Percentiles rank a stretch among this genome's conserved stretches.
Evolutionary conservation across 2,113 vertebrate species (phyloP).

Genomic region (Cyprinus carpio): DNA sequence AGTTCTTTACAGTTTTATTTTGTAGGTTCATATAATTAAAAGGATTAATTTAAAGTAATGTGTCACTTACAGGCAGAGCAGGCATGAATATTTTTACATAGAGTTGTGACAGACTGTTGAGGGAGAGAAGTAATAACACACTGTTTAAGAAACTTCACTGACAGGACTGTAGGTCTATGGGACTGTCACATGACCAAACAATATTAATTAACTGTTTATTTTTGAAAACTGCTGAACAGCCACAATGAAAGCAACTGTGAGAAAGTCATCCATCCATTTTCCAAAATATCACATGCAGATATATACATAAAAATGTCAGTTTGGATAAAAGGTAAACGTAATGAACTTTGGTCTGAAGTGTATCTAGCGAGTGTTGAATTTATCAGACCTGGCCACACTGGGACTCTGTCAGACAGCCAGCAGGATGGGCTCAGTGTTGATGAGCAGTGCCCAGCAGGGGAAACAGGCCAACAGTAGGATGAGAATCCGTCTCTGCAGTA

Average conservation of each 20-base stretch:
- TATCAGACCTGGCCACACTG: conserved; percentile 80
- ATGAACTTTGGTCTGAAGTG: background rate
- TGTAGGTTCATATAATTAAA: background rate
- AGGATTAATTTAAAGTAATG: background rate
- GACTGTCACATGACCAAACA: background rate
- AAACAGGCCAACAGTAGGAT: conserved; percentile 87
- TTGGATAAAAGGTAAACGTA: background rate
- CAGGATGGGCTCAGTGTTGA: conserved; percentile 86
- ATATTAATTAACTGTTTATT: background rate
- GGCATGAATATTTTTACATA: conserved; percentile 91
- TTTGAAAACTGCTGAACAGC: background rate
- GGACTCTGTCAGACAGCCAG: conserved; percentile 78
- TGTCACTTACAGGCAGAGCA: conserved; percentile 89
- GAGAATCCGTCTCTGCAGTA: conserved; percentile 82
- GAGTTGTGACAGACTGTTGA: conserved; percentile 84
- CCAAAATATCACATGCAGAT: background rate
- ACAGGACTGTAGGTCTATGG: background rate
- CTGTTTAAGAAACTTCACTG: background rate
- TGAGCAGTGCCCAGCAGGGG: conserved; percentile 88
- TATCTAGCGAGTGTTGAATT: background rate
- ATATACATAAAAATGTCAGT: background rate
- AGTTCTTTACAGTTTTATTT: background rate
- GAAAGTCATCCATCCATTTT: background rate
- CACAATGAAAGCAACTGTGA: background rate
- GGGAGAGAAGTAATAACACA: background rate